Conservation (phyloP, 2,113 vertebrate species). For the Leucopsar rothschildi region DNA sequence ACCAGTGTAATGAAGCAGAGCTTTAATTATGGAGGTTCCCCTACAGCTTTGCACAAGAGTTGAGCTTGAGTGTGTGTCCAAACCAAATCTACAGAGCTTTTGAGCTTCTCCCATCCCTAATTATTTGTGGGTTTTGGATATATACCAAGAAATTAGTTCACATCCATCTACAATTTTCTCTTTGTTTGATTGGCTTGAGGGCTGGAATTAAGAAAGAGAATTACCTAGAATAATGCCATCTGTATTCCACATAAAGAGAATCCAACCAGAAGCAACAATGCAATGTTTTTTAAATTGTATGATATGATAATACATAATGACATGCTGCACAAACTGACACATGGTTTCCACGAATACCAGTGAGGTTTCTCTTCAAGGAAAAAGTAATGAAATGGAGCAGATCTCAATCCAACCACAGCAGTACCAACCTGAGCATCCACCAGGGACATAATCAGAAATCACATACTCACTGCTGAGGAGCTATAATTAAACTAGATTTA, state of each 20-base stretch:
- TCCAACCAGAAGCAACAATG: conserved; percentile 43
- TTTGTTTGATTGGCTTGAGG: conserved; percentile 44
- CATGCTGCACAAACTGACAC: conserved; percentile 12
- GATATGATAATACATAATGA: conserved; percentile 58
- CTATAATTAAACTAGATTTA: conserved; percentile 81
- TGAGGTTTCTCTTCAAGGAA: conserved; percentile 71
- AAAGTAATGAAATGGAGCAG: conserved; percentile 76
- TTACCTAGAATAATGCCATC: conserved; percentile 52
- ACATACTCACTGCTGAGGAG: conserved; percentile 74
- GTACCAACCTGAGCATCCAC: conserved; percentile 69
- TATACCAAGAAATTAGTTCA: conserved; percentile 53
- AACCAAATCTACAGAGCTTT: conserved; percentile 44
- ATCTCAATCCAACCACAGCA: conserved; percentile 73
- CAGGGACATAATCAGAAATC: conserved; percentile 79
- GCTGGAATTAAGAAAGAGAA: conserved; percentile 33
- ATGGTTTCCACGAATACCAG: conserved; percentile 50
- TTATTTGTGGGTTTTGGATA: conserved; percentile 58
- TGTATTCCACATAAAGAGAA: conserved; percentile 32
- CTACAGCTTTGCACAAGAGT: conserved; percentile 20
- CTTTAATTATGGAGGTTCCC: conserved; percentile 42
- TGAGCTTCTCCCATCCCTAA: conserved; percentile 22
- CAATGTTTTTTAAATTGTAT: conserved; percentile 41
- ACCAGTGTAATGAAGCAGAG: conserved; percentile 22
- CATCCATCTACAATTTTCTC: conserved; percentile 29
- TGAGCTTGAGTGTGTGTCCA: background rate